Evolutionary conservation across 2,113 vertebrate genomes (phyloP).

Genomic region (Buteo buteo): DNA sequence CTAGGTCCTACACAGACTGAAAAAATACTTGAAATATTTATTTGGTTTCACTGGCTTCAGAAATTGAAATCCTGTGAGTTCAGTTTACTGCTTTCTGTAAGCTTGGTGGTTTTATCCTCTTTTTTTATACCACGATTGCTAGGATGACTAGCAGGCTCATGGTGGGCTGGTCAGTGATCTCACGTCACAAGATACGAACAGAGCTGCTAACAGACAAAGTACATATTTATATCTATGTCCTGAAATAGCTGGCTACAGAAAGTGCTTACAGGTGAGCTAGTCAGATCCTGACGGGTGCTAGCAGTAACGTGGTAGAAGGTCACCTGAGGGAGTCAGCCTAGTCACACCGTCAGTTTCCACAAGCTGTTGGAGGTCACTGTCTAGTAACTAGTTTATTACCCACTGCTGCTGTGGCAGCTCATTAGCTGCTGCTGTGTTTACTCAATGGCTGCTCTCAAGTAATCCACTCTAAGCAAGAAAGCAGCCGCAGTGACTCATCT

Average conservation of each 20-base stretch:
- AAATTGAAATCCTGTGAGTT: not conserved
- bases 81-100: not conserved
- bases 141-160: not conserved
- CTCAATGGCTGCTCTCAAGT: not conserved
- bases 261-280: not conserved
- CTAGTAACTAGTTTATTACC: accelerated
- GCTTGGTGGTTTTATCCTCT: not conserved
- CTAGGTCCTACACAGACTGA: not conserved
- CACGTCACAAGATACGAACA: not conserved
- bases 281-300: not conserved
- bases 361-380: not conserved
- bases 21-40: not conserved
- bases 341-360: not conserved
- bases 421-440: not conserved
- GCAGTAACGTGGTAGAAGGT: not conserved
- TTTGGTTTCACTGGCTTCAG: not conserved
- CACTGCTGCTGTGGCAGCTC: not conserved
- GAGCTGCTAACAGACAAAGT: not conserved
- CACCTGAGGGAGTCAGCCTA: not conserved
- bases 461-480: not conserved
- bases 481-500: not conserved
- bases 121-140: not conserved
- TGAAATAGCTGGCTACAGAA: not conserved
- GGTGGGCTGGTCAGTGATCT: not conserved
- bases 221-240: not conserved